phyloP scores from a whole-genome alignment of 2,797 vertebrate genomes.

The Emys orbicularis region DNA sequence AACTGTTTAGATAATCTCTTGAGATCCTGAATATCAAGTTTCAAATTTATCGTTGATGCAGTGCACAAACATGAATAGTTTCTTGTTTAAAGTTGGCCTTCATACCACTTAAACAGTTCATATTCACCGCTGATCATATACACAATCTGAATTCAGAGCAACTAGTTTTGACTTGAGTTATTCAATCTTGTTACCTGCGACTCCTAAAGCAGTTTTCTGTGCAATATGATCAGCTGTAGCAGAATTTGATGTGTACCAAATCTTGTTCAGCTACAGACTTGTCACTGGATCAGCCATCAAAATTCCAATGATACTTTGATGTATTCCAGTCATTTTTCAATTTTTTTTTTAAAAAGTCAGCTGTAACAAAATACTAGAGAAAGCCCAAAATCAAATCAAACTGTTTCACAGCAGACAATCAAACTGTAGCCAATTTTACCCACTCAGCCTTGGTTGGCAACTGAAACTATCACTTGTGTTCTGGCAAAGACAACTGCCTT shows the following conservation, averaged over 20 bases:
- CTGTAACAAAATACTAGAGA: not conserved
- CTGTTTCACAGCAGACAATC: not conserved
- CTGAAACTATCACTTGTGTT: not conserved
- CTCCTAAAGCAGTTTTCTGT: not conserved
- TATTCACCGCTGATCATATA: not conserved
- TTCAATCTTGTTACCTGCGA: not conserved
- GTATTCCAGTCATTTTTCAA: not conserved
- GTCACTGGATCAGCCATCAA: not conserved
- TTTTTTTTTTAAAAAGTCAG: not conserved
- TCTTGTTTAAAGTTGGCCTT: not conserved
- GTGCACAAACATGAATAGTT: not conserved
- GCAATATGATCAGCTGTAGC: not conserved
- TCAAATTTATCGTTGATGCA: not conserved
- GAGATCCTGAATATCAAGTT: not conserved
- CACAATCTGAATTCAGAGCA: not conserved
- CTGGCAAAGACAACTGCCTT: not conserved
- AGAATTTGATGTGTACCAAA: too few species aligned
- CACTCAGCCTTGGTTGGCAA: too few species aligned
- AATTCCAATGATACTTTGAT: not conserved
- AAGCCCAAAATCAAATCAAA: not conserved
- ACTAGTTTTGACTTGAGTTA: not conserved
- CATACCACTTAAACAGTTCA: not conserved
- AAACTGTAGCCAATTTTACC: not conserved
- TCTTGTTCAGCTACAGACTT: too few species aligned
- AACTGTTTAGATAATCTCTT: too few species aligned